Evolutionary conservation across 1,140 invertebrate genomes (phyloP), one percentile per base, ranked within the genome.

Genomic region (Temnothorax nylanderi): DNA sequence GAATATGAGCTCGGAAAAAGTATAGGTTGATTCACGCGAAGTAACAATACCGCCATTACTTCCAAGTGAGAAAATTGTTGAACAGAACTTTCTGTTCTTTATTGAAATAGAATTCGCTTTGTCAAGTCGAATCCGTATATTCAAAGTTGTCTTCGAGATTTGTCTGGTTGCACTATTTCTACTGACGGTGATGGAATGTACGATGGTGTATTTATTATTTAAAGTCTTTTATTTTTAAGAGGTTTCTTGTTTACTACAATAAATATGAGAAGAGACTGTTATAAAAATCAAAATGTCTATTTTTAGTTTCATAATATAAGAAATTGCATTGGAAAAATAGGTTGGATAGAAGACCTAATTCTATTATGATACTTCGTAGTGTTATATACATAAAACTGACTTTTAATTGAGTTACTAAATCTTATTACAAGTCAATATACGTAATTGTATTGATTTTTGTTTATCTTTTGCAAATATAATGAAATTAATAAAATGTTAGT

Each of bases 11-110:
- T n/a, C 0, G 11, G 26, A 26, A 3, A 34, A 82, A 82, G 6
- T 72, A 8, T 54, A 26, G n/a, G 34, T 37, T 67, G 34, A 69
- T 54, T 8, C 13, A 67, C n/a, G 62, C 13, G 13, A 65, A 72
- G 51, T 65, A 74, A 32, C 51, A 72, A 74, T 58, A 0, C 41
- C 16, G 21, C 11, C 11, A 11, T 82, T 60, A 82, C 18, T 47
- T 60, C 16, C 49, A 58, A 37, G 67, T 72, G 32, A 44, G 51
- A 78, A 49, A 71, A 82, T 82, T 58, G 41, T 74, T 58, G 51
- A 72, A 71, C 1, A 41, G 26, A 72, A 58, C 34, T 82, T 72
- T 10, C 1, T 21, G 47, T 80, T 80, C n/a, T 67, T 69, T 67
- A 56, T n/a, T 49, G 32, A 44, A 26, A 37, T 67, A 49, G 32